Evolutionary conservation across 1,140 invertebrate species (phyloP).

Genomic region (Papilio polyxenes): DNA sequence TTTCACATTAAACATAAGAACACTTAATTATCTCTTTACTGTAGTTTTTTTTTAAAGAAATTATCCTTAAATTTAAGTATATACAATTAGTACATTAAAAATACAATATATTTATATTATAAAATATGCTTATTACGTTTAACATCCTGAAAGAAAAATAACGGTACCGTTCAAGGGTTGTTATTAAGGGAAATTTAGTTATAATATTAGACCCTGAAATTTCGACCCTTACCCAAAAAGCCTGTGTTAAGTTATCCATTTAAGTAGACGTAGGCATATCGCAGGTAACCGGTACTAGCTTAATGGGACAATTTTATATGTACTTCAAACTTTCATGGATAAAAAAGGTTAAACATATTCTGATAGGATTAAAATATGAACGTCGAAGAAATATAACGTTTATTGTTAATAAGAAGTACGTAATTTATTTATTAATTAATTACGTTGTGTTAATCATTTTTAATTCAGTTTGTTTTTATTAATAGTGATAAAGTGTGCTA

Average conservation of each 20-base stretch:
- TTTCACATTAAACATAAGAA: too few species aligned
- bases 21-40: too few species aligned
- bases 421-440: not conserved
- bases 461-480: too few species aligned
- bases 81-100: too few species aligned
- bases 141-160: too few species aligned
- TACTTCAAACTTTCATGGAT: not conserved
- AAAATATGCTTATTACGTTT: not conserved
- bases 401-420: not conserved
- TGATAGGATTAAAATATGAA: not conserved
- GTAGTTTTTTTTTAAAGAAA: too few species aligned
- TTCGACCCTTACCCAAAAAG: not conserved
- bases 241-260: not conserved
- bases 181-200: not conserved
- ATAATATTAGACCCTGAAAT: not conserved
- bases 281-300: not conserved
- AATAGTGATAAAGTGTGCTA: too few species aligned
- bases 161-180: too few species aligned
- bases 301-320: not conserved
- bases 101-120: not conserved
- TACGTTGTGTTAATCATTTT: too few species aligned
- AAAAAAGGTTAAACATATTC: not conserved
- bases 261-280: not conserved
- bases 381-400: not conserved
- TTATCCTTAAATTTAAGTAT: too few species aligned